These are phyloP conservation scores for Dryococelus australis DNA, from an alignment of 2,888 invertebrate genomes.

Conservation along the genomic window DNA sequence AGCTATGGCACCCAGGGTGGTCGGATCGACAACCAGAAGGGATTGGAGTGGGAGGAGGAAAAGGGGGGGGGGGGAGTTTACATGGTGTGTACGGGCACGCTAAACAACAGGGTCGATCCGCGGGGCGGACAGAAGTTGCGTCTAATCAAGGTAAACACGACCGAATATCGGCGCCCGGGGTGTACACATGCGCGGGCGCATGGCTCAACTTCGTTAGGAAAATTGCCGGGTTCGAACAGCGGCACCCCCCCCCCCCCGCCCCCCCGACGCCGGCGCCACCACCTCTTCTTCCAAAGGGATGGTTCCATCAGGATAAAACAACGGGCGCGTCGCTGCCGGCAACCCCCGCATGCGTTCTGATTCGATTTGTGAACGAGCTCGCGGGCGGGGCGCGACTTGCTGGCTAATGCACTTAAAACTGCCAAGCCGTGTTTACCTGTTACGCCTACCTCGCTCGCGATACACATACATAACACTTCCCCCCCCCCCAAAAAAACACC, in stretches of 20 bases:
- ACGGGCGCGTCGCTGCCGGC: too few species aligned
- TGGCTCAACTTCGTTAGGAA: not conserved
- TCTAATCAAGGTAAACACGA: constrained; percentile 16
- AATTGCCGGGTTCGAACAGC: not conserved
- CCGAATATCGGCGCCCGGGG: not conserved
- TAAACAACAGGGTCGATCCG: not conserved
- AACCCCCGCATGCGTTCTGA: not conserved
- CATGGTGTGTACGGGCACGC: not conserved
- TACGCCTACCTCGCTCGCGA: not conserved
- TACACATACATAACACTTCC: not conserved
- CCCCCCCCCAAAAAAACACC: too few species aligned
- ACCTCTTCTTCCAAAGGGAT: not conserved
- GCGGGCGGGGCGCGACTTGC: not conserved
- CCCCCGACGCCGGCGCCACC: not conserved
- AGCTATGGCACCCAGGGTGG: not conserved
- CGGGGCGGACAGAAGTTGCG: not conserved
- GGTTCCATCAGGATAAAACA: not conserved
- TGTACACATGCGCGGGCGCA: not conserved
- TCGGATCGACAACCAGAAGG: not conserved
- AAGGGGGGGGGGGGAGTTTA: too few species aligned
- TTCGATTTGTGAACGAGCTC: not conserved
- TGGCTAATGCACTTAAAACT: not conserved
- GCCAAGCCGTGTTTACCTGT: not conserved
- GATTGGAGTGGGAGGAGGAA: not conserved
- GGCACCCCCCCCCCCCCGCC: not conserved